Conservation (phyloP, 1,140 invertebrate species). For the Sweltsa coloradensis region DNA sequence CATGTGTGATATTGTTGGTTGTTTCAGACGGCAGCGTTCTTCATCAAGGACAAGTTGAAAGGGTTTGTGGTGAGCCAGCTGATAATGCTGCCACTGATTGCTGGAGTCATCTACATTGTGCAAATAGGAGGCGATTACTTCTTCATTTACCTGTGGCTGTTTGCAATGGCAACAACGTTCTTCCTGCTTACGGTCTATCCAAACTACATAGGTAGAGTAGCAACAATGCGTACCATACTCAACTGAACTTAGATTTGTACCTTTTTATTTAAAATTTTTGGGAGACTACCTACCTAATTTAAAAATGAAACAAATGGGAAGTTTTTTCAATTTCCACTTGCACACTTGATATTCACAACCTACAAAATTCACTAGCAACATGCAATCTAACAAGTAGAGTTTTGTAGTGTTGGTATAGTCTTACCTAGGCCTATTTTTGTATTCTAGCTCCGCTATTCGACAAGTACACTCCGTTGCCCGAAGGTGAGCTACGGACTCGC, state of each 20-base stretch:
- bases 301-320: too few relatives aligned
- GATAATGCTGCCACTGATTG: conserved; percentile 67
- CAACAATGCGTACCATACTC: too few relatives aligned
- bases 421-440: too few relatives aligned
- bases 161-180: conserved; percentile 64
- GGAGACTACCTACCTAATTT: too few relatives aligned
- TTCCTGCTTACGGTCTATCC: conserved; percentile 87
- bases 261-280: too few relatives aligned
- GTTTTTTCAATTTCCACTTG: too few relatives aligned
- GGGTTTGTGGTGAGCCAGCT: conserved; percentile 67
- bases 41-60: conserved; percentile 88
- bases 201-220: conserved; percentile 88
- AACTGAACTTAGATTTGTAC: too few relatives aligned
- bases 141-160: conserved; percentile 91
- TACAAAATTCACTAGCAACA: too few relatives aligned
- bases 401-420: too few relatives aligned
- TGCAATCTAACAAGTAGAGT: too few relatives aligned
- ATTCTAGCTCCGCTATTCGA: conserved; percentile 87
- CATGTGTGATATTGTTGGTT: too few relatives aligned
- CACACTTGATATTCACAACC: too few relatives aligned
- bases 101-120: conserved; percentile 77
- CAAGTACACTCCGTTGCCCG: conserved; percentile 91
- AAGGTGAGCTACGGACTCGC: conserved; percentile 70
- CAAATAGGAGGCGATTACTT: conserved; percentile 83
- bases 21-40: conserved; percentile 82